phyloP scores from a whole-genome alignment of 2,888 invertebrate species.

The Suillia variegata region DNA sequence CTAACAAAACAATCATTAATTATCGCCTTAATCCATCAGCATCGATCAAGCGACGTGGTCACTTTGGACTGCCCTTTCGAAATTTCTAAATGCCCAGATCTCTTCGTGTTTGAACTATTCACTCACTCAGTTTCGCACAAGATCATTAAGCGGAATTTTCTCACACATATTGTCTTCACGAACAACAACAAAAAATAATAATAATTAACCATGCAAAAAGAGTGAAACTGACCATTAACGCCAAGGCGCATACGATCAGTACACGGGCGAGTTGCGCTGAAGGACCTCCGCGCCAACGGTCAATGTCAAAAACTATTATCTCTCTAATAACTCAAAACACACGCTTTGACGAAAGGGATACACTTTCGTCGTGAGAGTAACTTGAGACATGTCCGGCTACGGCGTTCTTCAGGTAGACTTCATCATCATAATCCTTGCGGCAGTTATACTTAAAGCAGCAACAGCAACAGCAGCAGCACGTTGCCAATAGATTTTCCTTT shows the following conservation, averaged over 20 bases:
- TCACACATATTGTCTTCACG: conserved; percentile 44
- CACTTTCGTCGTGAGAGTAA: conserved; percentile 35
- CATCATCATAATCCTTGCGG: conserved; percentile 35
- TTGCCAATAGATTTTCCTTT: conserved; percentile 14
- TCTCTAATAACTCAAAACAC: conserved; percentile 58
- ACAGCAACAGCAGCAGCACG: too few relatives aligned
- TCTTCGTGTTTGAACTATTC: conserved; percentile 22
- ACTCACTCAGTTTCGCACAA: conserved; percentile 11
- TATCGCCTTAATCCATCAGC: conserved; percentile 51
- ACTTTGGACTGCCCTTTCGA: conserved; percentile 31
- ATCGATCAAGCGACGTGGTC: conserved; percentile 36
- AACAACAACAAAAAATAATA: conserved; percentile 29
- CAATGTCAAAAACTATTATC: conserved; percentile 53
- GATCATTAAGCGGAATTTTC: conserved; percentile 45
- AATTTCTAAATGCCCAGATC: conserved; percentile 28
- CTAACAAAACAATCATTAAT: conserved; percentile 45
- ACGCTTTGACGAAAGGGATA: conserved; percentile 47
- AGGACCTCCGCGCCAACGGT: conserved; percentile 36
- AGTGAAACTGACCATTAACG: conserved; percentile 54
- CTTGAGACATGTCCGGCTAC: too few relatives aligned
- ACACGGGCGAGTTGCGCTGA: too few relatives aligned
- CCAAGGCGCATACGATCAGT: conserved; percentile 27
- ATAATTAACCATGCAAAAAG: conserved; percentile 58
- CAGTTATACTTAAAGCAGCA: too few relatives aligned
- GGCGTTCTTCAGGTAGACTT: conserved; percentile 44